Evolutionary conservation across 2,888 invertebrate species (phyloP).

Genomic region (Heteropelma amictum): DNA sequence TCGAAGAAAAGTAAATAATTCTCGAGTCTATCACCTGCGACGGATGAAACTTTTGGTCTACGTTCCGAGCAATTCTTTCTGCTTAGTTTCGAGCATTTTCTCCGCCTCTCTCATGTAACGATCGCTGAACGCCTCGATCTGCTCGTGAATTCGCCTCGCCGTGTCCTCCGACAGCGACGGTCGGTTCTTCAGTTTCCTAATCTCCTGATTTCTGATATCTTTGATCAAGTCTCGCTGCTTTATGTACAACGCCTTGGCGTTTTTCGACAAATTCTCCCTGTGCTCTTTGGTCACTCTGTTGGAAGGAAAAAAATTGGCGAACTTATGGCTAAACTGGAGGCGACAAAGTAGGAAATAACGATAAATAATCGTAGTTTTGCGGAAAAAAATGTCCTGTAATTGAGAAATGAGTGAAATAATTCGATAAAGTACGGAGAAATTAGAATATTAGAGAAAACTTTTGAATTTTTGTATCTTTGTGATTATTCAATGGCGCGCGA

Average conservation of each 20-base stretch:
- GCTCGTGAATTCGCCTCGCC: constrained; percentile 83
- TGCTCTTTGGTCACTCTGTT: constrained; percentile 93
- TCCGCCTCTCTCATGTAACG: constrained; percentile 84
- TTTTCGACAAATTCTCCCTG: constrained; percentile 91
- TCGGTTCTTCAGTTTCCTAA: constrained; percentile 86
- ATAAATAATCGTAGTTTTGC: not conserved
- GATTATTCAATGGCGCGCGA: not conserved
- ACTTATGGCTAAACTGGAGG: no score
- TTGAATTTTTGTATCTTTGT: not conserved
- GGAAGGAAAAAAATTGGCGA: constrained; percentile 35
- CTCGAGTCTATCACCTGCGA: not conserved
- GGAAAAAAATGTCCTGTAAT: not conserved
- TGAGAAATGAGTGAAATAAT: not conserved
- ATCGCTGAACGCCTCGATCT: constrained; percentile 85
- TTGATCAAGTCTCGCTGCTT: constrained; percentile 88
- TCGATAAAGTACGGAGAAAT: no score
- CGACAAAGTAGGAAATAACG: no score
- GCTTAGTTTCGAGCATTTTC: constrained; percentile 84
- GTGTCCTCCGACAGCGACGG: constrained; percentile 86
- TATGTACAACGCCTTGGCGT: constrained; percentile 89
- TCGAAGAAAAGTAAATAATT: not conserved
- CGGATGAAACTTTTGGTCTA: constrained; percentile 37
- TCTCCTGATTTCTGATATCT: constrained; percentile 86
- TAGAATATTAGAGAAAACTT: not conserved
- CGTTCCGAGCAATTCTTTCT: constrained; percentile 85